A percentile compares a stretch with the other conserved stretches of the same genome.
These are phyloP conservation scores for Hyles euphorbiae DNA, from an alignment of 1,140 invertebrate species.

Conservation along the genomic window DNA sequence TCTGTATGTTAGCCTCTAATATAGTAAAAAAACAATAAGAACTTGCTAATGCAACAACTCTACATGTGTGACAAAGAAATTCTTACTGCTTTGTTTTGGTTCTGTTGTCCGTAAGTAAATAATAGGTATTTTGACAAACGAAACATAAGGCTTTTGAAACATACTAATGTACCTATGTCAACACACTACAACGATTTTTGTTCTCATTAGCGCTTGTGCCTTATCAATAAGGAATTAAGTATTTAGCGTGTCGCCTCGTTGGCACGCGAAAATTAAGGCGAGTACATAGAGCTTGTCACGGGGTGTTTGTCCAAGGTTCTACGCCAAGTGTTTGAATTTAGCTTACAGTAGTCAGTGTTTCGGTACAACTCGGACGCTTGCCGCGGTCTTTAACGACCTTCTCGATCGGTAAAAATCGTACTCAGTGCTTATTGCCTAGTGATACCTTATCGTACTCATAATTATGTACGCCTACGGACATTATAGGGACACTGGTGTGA, in stretches of 20 bases:
- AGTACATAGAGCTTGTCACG: conserved; percentile 11
- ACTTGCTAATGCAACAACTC: too few relatives aligned
- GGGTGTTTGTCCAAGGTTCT: conserved; percentile 33
- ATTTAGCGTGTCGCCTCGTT: conserved; percentile 24
- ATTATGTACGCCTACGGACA: conserved; percentile 6
- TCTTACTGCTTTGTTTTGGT: too few relatives aligned
- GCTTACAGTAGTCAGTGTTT: conserved; percentile 38
- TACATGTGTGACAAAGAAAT: too few relatives aligned
- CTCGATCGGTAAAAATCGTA: conserved; percentile 5
- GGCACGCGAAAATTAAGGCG: conserved; percentile 25
- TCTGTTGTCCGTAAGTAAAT: too few relatives aligned
- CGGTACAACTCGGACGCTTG: conserved; percentile 18
- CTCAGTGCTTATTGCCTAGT: neutral
- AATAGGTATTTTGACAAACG: too few relatives aligned
- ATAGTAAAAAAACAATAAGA: too few relatives aligned
- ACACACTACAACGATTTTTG: too few relatives aligned
- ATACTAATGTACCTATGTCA: too few relatives aligned
- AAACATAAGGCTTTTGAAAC: too few relatives aligned
- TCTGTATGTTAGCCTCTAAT: too few relatives aligned
- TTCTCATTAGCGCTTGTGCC: conserved; percentile 2
- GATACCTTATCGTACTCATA: neutral
- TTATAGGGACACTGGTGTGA: conserved; percentile 12
- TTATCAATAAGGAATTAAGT: conserved; percentile 35
- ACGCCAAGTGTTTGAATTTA: conserved; percentile 18
- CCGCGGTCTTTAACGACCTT: conserved; percentile 1